Percentiles rank a stretch among this genome's conserved stretches.
These are phyloP conservation scores for Sarcophilus harrisii DNA, from an alignment of 2,797 vertebrate species.

Conservation along the genomic window DNA sequence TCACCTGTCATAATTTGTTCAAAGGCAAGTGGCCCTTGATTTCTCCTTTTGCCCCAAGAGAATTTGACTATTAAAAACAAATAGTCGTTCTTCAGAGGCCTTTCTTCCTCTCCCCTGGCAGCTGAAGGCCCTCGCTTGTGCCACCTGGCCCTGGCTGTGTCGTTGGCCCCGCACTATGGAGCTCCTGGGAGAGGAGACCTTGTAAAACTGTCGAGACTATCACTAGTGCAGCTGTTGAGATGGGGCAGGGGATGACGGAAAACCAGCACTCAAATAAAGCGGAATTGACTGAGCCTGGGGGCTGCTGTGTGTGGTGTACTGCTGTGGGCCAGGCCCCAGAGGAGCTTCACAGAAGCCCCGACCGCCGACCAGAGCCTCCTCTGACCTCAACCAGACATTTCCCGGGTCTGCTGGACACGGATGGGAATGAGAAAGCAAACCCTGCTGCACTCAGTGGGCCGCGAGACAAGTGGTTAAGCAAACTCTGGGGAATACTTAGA, in stretches of 20 bases:
- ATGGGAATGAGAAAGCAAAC: not conserved
- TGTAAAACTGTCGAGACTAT: conserved; percentile 45
- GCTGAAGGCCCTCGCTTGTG: conserved; percentile 15
- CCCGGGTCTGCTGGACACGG: not conserved
- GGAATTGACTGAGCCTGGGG: conserved; percentile 53
- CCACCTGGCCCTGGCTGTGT: not conserved
- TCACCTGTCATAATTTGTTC: not conserved
- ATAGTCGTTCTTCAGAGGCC: not conserved
- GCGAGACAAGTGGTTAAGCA: not conserved
- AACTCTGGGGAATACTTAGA: too few relatives aligned
- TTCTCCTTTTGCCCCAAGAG: not conserved
- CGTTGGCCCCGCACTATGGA: not conserved
- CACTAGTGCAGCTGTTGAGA: conserved; percentile 62
- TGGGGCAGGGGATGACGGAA: conserved; percentile 24
- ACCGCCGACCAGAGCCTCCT: not conserved
- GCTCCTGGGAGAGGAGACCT: not conserved
- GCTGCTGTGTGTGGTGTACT: conserved; percentile 27
- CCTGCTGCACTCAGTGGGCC: not conserved
- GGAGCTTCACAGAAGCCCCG: not conserved
- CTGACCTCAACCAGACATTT: accelerated
- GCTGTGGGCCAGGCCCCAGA: not conserved
- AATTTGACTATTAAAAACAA: not conserved
- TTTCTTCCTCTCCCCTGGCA: conserved; percentile 1
- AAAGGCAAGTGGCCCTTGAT: not conserved
- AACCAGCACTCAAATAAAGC: conserved; percentile 84